Evolutionary conservation across 2,113 vertebrate species (phyloP), one percentile per base, ranked within the genome.

Genomic region (Corvus cornix): DNA sequence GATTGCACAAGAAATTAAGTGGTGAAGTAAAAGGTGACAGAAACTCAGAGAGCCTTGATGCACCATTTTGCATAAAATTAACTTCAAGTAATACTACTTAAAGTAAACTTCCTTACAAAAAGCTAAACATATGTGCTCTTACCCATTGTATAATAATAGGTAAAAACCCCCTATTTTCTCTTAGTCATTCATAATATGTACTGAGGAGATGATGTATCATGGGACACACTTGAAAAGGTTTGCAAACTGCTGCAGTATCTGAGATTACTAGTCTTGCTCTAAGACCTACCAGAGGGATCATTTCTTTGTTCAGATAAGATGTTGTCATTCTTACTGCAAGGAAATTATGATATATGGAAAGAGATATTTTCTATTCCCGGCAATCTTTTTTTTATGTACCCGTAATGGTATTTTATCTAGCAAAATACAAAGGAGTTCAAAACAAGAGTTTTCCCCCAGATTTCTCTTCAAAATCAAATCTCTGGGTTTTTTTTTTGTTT

Each of bases 151-250:
- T 20, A 84, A 27, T 14, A 59, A 26, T 17, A 67, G 13, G 15
- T n/a, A 31, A 84, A 88, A 33, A 10, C 1, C 7, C 1, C 3
- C 16, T 0, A 0, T 48, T 44, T 77, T 51, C 35, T 81, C 13
- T 21, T 58, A 73, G 21, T 68, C 7, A 31, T 37, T 73, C 37
- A 46, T n/a, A 55, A n/a, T 31, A 46, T 12, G 3, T 66, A 39
- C 13, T 30, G 17, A 69, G 51, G 27, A 93, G 55, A 60, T n/a
- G 3, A 5, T 27, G 20, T 20, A 22, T n/a, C 20, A 20, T 12
- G 28, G 35, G 11, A n/a, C 10, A 64, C 7, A 28, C 11, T 23
- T 51, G 20, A 64, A 77, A 77, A 56, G 5, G 6, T 66, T 58
- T 72, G 37, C 13, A 46, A 69, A 60, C 14, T 79, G 20, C 24